Percentiles rank a stretch among this genome's conserved stretches.
Evolutionary conservation across 2,888 invertebrate species (phyloP).

Genomic region (Amphipoea lucens): DNA sequence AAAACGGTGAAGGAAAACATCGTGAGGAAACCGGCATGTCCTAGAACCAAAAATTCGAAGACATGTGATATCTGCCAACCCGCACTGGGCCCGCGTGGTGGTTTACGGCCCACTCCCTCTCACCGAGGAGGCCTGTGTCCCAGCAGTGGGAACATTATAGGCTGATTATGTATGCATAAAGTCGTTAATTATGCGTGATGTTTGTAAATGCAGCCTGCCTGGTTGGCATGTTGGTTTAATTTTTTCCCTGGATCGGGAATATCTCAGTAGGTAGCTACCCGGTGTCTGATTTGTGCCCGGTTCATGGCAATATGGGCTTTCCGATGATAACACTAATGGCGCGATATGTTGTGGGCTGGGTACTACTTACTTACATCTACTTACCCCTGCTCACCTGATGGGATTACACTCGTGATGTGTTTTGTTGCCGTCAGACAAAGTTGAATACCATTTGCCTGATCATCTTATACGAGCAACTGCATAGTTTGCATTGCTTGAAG

Average conservation of each 20-base stretch:
- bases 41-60: no score
- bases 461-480: conserved; percentile 20
- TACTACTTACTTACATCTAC: not conserved
- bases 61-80: no score
- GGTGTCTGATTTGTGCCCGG: not conserved
- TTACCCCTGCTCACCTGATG: not conserved
- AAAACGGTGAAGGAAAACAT: no score
- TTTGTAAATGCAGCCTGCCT: not conserved
- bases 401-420: not conserved
- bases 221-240: not conserved
- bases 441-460: conserved; percentile 13
- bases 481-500: not conserved
- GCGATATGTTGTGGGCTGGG: not conserved
- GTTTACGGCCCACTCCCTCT: no score
- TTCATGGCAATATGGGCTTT: not conserved
- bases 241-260: not conserved
- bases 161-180: no score
- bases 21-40: no score
- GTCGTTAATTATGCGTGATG: not conserved
- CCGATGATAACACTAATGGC: not conserved
- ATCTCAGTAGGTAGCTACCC: not conserved
- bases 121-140: no score
- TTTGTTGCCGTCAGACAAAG: not conserved
- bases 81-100: no score
- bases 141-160: no score